Conservation (phyloP, 2,113 vertebrate species). For the Genyomyrus donnyi region DNA sequence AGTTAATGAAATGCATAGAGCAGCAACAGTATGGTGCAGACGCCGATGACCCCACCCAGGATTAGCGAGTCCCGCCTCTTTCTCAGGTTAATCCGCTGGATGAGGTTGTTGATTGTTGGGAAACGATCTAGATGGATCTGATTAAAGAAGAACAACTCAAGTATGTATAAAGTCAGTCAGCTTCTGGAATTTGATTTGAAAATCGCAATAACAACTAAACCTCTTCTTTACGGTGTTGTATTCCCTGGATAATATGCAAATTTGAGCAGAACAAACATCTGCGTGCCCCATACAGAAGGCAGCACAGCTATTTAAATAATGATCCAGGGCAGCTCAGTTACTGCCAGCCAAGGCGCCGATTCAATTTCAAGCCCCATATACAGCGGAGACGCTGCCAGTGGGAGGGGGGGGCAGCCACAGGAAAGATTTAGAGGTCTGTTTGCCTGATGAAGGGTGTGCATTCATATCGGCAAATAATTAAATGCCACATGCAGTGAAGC, state of each 20-base stretch:
- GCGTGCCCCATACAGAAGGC: neutral
- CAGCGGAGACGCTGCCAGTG: neutral
- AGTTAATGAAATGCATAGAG: slow-evolving; percentile 89
- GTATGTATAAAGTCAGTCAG: neutral
- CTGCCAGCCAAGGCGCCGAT: neutral
- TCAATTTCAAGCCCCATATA: slow-evolving; percentile 14
- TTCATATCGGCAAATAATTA: neutral
- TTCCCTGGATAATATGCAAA: neutral
- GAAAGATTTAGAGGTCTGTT: neutral
- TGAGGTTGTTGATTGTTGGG: slow-evolving; percentile 92
- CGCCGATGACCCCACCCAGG: slow-evolving; percentile 75
- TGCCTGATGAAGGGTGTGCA: neutral
- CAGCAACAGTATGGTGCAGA: slow-evolving; percentile 89
- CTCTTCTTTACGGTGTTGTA: neutral
- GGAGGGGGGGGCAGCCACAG: too few species aligned
- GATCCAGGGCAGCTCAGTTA: neutral
- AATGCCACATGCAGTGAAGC: neutral
- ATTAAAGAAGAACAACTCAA: slow-evolving; percentile 42
- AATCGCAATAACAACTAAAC: neutral
- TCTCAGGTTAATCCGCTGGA: slow-evolving; percentile 91
- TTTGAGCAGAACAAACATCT: neutral
- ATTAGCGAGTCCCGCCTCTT: slow-evolving; percentile 94
- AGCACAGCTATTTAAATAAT: neutral
- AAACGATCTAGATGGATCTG: slow-evolving; percentile 72
- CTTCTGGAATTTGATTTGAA: neutral